phyloP scores from a whole-genome alignment of 2,113 vertebrate species.

The Chrysemys picta region DNA sequence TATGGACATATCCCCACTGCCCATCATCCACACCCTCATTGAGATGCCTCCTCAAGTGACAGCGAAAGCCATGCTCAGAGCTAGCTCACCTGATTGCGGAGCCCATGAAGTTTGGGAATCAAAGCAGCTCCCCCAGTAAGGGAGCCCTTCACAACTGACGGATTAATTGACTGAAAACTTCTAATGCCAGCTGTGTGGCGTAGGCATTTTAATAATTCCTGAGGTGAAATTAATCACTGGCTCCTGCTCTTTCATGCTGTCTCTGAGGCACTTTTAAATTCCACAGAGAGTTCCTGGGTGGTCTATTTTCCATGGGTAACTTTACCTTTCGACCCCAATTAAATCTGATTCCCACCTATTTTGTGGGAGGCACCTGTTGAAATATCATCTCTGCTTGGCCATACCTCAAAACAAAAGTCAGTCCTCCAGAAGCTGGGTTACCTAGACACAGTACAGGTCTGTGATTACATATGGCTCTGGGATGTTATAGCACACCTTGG shows the following conservation, averaged over 20 bases:
- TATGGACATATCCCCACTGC: not conserved
- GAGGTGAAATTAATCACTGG: slow-evolving; percentile 72
- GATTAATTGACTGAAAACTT: slow-evolving; percentile 75
- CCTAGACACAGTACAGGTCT: not conserved
- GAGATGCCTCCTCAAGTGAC: not conserved
- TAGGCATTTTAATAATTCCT: slow-evolving; percentile 72
- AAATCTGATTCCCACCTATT: not conserved
- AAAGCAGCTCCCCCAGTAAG: slow-evolving; percentile 48
- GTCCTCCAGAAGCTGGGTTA: not conserved
- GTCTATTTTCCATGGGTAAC: not conserved
- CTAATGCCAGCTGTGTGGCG: slow-evolving; percentile 68
- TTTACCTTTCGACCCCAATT: slow-evolving; percentile 17
- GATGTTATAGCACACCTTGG: not conserved
- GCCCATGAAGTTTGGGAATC: not conserved
- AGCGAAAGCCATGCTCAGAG: not conserved
- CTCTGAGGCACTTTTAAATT: slow-evolving; percentile 68
- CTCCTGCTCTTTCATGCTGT: slow-evolving; percentile 67
- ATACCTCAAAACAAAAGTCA: too few relatives aligned
- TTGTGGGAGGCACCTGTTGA: not conserved
- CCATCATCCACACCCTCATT: not conserved
- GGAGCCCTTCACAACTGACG: slow-evolving; percentile 52
- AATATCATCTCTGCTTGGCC: not conserved
- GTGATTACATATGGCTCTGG: not conserved
- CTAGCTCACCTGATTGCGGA: not conserved
- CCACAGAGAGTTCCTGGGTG: not conserved